Evolutionary conservation across 2,797 vertebrate genomes (phyloP), one percentile per base, ranked within the genome.

Genomic region (Eulemur albifrons): DNA sequence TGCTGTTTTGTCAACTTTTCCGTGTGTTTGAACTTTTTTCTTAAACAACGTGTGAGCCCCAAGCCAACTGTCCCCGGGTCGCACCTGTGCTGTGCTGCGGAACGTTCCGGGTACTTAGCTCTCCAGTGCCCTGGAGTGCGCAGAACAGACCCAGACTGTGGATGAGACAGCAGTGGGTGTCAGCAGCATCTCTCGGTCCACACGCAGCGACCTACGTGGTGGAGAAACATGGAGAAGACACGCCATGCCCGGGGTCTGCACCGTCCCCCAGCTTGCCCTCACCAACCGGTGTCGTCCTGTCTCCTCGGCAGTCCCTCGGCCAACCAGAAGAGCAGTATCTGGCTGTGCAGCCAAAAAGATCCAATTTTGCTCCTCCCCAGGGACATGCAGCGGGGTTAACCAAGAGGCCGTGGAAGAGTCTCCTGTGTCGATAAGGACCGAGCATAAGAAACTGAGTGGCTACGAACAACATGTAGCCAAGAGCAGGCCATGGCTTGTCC

Each of bases 111-210:
- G 83, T 61, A 98, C 99, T 99, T 97, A 99, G 98, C 98, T 76
- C 98, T 12, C 18, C 98, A 97, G 50, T 99, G 99, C 70, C 98
- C 99, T 93, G 98, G 83, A 99, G 98, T 48, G 99, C 99, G 96
- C 98, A 99, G 97, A 98, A 98, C 98, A 99, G 98, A 95, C 99
- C 98, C 88, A 99, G 99, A 4, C 98, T 98, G 88, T 98, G 99
- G 93, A 99, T 98, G 21, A 99, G 97, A 98, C 99, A 99, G 38
- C 98, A 98, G 96, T 98, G 97, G 38, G 98, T 98, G 95, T 98
- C 96, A 99, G 90, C 69, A 99, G 98, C 23, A 95, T 98, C 93
- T 98, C 98, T 97, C 99, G 98, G 91, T 98, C 99, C 23, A 95
- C 99, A 99, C 3, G 98, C 98, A 17, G 99, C 98, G 0, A 99